Conservation (phyloP, 2,888 invertebrate genomes). For the Chrysotoxum bicinctum region DNA sequence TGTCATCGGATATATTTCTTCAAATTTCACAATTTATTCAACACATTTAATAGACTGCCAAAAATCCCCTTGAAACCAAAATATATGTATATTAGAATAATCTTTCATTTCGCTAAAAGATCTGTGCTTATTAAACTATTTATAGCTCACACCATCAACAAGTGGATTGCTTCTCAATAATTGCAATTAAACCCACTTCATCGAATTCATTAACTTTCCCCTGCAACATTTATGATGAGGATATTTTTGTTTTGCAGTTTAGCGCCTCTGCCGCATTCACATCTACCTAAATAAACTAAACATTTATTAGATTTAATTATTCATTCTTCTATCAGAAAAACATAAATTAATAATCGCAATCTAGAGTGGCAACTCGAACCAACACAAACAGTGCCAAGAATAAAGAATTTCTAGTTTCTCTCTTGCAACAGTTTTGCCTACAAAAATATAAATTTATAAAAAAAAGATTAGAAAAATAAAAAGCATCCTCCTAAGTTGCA, state of each 20-base stretch:
- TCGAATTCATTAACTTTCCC: not conserved
- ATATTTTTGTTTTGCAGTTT: not conserved
- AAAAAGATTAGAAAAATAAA: not conserved
- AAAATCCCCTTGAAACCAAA: not conserved
- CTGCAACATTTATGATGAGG: not conserved
- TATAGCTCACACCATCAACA: not conserved
- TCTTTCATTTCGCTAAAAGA: not conserved
- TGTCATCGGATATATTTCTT: not conserved
- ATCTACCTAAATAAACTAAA: not conserved
- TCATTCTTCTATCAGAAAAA: not conserved
- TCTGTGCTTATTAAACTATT: not conserved
- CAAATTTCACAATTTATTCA: not conserved
- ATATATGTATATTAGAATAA: not conserved
- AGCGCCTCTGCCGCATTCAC: not conserved
- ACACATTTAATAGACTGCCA: not conserved
- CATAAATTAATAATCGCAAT: not conserved
- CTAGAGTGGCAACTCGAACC: not conserved
- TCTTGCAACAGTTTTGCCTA: not conserved
- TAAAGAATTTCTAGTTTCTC: not conserved
- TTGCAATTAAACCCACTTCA: not conserved
- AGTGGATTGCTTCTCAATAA: not conserved
- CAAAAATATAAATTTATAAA: not conserved
- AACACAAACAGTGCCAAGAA: conserved; percentile 10
- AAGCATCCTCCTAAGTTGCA: not conserved
- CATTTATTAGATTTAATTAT: conserved; percentile 13